Conservation (phyloP, 2,797 vertebrate genomes). For the Neosalanx taihuensis region DNA sequence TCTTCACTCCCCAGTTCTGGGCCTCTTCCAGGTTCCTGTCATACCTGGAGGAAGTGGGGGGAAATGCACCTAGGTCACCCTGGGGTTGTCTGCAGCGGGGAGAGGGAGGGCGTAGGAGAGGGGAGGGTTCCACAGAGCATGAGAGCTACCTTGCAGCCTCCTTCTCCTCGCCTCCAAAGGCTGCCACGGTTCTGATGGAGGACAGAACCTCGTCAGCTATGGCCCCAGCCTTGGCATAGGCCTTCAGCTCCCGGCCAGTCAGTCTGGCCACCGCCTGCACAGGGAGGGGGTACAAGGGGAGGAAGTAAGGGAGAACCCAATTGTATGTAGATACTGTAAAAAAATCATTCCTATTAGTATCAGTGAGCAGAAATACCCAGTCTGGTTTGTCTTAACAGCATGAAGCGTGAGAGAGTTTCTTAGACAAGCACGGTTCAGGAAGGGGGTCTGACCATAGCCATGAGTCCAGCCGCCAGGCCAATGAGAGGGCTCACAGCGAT, state of each 20-base stretch:
- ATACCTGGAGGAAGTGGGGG: constrained; percentile 61
- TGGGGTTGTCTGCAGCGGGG: neutral
- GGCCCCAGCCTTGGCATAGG: constrained; percentile 79
- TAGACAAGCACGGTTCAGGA: neutral
- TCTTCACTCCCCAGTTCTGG: constrained; percentile 78
- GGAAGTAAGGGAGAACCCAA: neutral
- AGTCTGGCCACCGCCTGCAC: constrained; percentile 70
- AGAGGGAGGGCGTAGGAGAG: neutral
- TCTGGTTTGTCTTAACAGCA: no score
- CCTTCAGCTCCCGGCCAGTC: constrained; percentile 70
- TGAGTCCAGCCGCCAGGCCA: constrained; percentile 72
- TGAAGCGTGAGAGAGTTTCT: neutral
- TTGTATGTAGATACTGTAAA: neutral
- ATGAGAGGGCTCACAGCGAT: constrained; percentile 77
- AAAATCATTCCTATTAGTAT: no score
- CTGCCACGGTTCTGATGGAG: constrained; percentile 77
- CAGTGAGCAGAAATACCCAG: no score
- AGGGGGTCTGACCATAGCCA: constrained; percentile 71
- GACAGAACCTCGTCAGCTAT: constrained; percentile 80
- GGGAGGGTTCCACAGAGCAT: neutral
- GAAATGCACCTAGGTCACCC: constrained; percentile 10
- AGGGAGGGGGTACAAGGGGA: neutral
- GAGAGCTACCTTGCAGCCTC: constrained; percentile 69
- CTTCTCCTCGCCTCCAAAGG: constrained; percentile 78
- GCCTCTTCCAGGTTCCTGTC: constrained; percentile 74